A percentile compares a stretch with the other conserved stretches of the same genome.
Evolutionary conservation across 2,113 vertebrate species (phyloP).

Genomic region (Passer montanus): DNA sequence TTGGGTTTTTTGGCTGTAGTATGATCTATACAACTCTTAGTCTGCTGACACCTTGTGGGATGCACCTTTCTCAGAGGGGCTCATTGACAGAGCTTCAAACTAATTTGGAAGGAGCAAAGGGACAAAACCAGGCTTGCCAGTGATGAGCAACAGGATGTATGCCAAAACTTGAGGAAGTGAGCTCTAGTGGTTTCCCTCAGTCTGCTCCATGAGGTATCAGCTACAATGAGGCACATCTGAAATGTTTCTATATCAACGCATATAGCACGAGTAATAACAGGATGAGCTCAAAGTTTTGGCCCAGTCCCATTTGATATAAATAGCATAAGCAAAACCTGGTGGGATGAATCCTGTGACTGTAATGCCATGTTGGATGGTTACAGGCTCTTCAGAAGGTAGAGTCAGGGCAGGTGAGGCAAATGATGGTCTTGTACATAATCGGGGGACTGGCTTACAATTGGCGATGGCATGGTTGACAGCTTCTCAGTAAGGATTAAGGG

Average conservation of each 20-base stretch:
- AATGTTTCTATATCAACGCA: not conserved
- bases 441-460: not conserved
- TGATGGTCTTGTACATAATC: not conserved
- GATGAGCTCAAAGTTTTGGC: not conserved
- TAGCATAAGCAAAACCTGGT: not conserved
- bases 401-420: not conserved
- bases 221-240: not conserved
- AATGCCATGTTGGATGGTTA: not conserved
- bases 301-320: not conserved
- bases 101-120: not conserved
- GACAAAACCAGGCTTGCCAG: not conserved
- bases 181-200: not conserved
- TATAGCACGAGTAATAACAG: not conserved
- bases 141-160: not conserved
- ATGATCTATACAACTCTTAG: not conserved
- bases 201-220: not conserved
- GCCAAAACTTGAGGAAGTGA: not conserved
- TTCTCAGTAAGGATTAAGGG: not conserved
- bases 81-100: not conserved
- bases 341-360: not conserved
- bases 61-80: not conserved
- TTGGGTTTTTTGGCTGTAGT: not conserved
- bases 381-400: not conserved
- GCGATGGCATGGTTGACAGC: not conserved
- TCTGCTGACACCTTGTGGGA: not conserved